Evolutionary conservation across 2,888 invertebrate species (phyloP).

Genomic region (Tenodera sinensis): DNA sequence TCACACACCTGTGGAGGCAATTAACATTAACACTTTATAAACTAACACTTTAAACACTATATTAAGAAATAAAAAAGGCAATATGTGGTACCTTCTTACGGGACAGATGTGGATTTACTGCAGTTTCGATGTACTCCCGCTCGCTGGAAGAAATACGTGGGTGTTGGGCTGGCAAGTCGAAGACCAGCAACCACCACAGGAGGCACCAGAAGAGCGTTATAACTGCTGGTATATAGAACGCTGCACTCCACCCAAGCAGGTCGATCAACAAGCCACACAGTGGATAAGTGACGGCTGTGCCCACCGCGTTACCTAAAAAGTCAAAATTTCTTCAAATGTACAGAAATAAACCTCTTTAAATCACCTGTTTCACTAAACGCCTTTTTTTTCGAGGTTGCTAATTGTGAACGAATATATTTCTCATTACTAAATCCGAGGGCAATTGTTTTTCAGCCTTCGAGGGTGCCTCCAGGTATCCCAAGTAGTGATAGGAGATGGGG

Average conservation of each 20-base stretch:
- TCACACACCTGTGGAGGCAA: no score
- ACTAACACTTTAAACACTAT: no score
- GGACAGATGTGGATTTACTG: not conserved
- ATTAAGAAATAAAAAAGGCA: no score
- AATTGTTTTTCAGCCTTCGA: no score
- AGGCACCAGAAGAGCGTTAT: constrained; percentile 41
- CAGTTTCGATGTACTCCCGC: constrained; percentile 24
- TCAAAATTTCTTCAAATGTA: not conserved
- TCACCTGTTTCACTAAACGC: no score
- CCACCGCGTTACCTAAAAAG: constrained; percentile 47
- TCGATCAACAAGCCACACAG: constrained; percentile 42
- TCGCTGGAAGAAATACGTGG: constrained; percentile 39
- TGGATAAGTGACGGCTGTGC: constrained; percentile 47
- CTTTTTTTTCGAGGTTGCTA: no score
- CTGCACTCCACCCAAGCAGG: constrained; percentile 45
- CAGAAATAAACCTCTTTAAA: no score
- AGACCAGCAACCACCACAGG: constrained; percentile 37
- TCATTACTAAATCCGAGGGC: no score
- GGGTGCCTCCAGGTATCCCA: no score
- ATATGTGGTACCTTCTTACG: not conserved
- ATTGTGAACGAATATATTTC: no score
- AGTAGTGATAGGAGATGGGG: no score
- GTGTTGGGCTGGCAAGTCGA: constrained; percentile 39
- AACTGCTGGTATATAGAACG: constrained; percentile 44
- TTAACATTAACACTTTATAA: no score